phyloP scores from a whole-genome alignment of 2,888 invertebrate genomes.

The Hydriomena furcata region DNA sequence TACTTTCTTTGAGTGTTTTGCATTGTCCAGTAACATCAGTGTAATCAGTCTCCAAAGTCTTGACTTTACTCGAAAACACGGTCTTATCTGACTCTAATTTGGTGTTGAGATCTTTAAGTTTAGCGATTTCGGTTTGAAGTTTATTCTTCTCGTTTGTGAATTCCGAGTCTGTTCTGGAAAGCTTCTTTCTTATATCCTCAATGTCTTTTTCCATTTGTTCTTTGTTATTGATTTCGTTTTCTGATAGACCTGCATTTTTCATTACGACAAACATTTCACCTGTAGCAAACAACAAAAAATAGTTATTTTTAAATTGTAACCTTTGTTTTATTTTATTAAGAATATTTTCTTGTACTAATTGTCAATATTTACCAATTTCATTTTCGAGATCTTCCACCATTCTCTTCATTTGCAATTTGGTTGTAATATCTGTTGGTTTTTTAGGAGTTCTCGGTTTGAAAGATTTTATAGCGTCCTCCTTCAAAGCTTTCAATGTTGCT shows the following conservation, averaged over 20 bases:
- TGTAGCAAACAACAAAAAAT: slow-evolving; percentile 38
- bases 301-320: neutral
- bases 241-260: slow-evolving; percentile 83
- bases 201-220: slow-evolving; percentile 77
- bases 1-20: slow-evolving; percentile 86
- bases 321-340: too few relatives aligned
- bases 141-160: slow-evolving; percentile 79
- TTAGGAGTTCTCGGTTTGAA: slow-evolving; percentile 89
- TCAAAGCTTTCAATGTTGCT: slow-evolving; percentile 85
- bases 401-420: slow-evolving; percentile 89
- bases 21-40: slow-evolving; percentile 64
- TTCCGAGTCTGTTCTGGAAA: slow-evolving; percentile 76
- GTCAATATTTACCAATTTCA: slow-evolving; percentile 86
- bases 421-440: slow-evolving; percentile 88
- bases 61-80: slow-evolving; percentile 58
- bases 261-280: slow-evolving; percentile 85
- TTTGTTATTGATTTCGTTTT: slow-evolving; percentile 75
- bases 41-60: slow-evolving; percentile 66
- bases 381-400: slow-evolving; percentile 94
- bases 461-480: slow-evolving; percentile 85
- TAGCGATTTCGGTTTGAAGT: slow-evolving; percentile 75
- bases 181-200: slow-evolving; percentile 79
- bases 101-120: slow-evolving; percentile 77
- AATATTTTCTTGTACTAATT: too few relatives aligned
- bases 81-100: slow-evolving; percentile 75